phyloP scores from a whole-genome alignment of 2,888 invertebrate genomes.

The Chironomus tentans region DNA sequence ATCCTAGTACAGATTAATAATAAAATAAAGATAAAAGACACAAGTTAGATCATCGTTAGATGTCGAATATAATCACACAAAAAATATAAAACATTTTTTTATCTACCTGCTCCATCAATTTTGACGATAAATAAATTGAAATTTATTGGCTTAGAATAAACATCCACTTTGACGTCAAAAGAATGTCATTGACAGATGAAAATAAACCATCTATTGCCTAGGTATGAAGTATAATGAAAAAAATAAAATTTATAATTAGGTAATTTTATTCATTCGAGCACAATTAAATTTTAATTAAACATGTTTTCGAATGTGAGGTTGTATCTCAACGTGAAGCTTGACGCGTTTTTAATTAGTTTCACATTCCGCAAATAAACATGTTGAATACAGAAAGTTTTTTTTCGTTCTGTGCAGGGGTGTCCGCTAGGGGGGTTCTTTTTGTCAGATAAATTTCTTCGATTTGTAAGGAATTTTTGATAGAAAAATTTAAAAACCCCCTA shows the following conservation, averaged over 20 bases:
- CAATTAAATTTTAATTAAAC: conserved; percentile 26
- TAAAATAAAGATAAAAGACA: background rate
- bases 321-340: background rate
- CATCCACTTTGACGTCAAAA: background rate
- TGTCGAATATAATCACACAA: background rate
- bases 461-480: no score
- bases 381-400: background rate
- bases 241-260: background rate
- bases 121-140: background rate
- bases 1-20: no score
- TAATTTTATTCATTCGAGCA: background rate
- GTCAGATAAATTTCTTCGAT: no score
- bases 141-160: background rate
- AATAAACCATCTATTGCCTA: background rate
- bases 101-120: background rate
- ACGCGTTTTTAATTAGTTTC: conserved; percentile 25
- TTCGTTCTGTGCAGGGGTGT: no score
- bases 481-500: no score
- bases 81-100: background rate
- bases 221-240: background rate
- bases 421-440: no score
- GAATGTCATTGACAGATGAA: background rate
- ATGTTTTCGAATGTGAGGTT: background rate
- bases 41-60: no score
- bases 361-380: conserved; percentile 23